Base-by-base conservation (phyloP, 1,140 invertebrate species). In the Panagrolaimus sp. region DNA sequence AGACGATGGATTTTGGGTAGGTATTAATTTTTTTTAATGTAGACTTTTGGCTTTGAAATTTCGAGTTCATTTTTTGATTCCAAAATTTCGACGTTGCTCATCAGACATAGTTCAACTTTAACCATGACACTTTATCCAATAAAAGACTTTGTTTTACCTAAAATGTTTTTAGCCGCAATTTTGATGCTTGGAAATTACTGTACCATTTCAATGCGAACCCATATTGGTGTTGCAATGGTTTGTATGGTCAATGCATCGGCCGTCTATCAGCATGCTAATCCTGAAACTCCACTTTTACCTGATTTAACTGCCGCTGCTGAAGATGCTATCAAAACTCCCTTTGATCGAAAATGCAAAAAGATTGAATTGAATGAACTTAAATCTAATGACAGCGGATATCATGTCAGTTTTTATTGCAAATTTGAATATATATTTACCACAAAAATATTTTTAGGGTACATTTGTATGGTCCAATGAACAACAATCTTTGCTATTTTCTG, bases 241-340 rank as follows among this genome's bases (percentile, higher is more conserved):
- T 72, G 71, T 8, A 72, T 72, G 71, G 71, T 72, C 0, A 72
- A 72, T 47, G 66, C 71, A 13, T 68, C 70, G n/a, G 71, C 63
- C 16, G 14, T 73, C 2, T 27, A 66, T 53, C 31, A 11, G 4
- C 20, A 25, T 20, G 51, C n/a, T n/a, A 20, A 57, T 8, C 20
- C 20, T 23, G 1, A 57, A 3, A 23, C 20, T 38, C 31, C 31
- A 38, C 2, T 38, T 38, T 38, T 38, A 7, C 31, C 31, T 38
- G 31, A 38, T 38, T 38, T 38, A 38, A 38, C 31, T 38, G 31
- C 31, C 31, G 31, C 31, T 38, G 31, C 31, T 38, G 31, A 38
- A 38, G 31, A 38, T 38, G 31, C 31, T 3, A 57, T 25, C 51
- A 25, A 11, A 9, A 5, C 51, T 13, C 2, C 51, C n/a, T 20